phyloP scores from a whole-genome alignment of 2,888 invertebrate genomes.

The Tyria jacobaeae region DNA sequence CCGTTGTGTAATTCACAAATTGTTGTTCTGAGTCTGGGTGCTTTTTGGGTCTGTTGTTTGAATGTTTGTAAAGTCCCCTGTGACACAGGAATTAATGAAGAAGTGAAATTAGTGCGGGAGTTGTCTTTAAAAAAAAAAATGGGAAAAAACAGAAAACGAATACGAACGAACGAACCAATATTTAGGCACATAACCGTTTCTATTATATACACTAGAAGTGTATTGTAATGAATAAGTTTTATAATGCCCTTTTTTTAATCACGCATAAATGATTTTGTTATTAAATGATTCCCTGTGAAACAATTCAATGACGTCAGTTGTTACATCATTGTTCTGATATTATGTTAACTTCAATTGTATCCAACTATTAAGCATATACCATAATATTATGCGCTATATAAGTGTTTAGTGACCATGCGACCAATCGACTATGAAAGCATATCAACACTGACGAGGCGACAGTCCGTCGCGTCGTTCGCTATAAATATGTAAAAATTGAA shows the following conservation, averaged over 20 bases:
- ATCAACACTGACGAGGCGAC: not conserved
- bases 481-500: too few relatives aligned
- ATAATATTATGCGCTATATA: not conserved
- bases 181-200: too few relatives aligned
- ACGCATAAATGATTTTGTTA: not conserved
- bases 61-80: too few relatives aligned
- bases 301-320: not conserved
- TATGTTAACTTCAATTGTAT: constrained; percentile 1
- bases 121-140: too few relatives aligned
- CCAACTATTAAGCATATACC: not conserved
- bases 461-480: not conserved
- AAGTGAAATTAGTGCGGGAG: too few relatives aligned
- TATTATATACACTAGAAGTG: not conserved
- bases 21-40: too few relatives aligned
- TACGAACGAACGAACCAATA: too few relatives aligned
- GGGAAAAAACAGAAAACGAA: too few relatives aligned
- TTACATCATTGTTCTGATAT: not conserved
- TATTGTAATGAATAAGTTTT: not conserved
- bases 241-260: not conserved
- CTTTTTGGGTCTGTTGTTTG: too few relatives aligned
- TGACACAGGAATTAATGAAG: too few relatives aligned
- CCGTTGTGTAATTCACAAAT: too few relatives aligned
- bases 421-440: not conserved
- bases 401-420: not conserved
- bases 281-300: not conserved